Conservation (phyloP, 2,113 vertebrate genomes). For the Seriola aureovittata region DNA sequence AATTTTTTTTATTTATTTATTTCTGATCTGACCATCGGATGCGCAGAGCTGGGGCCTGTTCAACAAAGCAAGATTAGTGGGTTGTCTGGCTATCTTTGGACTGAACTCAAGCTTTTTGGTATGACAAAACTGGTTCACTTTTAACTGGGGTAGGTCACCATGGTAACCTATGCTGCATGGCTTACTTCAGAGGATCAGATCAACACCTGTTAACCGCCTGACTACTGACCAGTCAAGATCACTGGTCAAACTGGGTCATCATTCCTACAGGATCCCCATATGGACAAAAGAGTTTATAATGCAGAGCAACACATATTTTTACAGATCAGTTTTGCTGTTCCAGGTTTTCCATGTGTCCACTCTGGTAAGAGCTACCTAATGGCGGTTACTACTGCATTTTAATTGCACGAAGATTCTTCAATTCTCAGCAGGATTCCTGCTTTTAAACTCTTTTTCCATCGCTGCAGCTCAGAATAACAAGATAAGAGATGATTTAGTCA, state of each 20-base stretch:
- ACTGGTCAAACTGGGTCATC: neutral
- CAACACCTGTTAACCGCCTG: neutral
- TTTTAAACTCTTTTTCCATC: neutral
- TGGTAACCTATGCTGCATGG: neutral
- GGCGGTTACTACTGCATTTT: neutral
- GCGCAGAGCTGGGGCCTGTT: neutral
- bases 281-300: neutral
- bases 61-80: neutral
- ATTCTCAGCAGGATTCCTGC: neutral
- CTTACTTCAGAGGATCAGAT: neutral
- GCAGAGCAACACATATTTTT: too few relatives aligned
- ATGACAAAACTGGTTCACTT: neutral
- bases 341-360: neutral
- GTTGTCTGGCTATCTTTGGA: neutral
- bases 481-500: too few relatives aligned
- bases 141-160: neutral
- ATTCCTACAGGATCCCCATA: neutral
- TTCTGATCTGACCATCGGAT: neutral
- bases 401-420: neutral
- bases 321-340: neutral
- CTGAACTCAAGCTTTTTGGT: neutral
- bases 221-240: neutral
- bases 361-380: neutral
- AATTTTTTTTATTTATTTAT: neutral
- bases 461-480: neutral